Evolutionary conservation across 2,113 vertebrate species (phyloP), one percentile per base, ranked within the genome.

Genomic region (Hydrochoerus hydrochaeris): DNA sequence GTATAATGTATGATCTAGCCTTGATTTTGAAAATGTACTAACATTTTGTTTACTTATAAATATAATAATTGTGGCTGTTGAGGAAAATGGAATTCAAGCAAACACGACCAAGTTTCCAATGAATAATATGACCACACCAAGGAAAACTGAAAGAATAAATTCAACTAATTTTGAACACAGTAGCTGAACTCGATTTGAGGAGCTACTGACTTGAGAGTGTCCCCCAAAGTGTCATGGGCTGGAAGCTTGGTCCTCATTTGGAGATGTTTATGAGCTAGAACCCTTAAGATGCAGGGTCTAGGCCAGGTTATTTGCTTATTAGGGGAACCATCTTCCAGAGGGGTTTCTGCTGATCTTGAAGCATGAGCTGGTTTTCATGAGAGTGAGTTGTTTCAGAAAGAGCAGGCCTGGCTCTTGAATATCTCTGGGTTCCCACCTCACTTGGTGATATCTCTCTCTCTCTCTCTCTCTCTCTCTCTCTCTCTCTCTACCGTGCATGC

Each of bases 31-130:
- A 90, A 89, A 85, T 82, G n/a, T 77, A 38, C 63, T 89, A 73
- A 54, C 93, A 30, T 81, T 86, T 80, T 58, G 9, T 62, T 87
- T 81, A 75, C 32, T 77, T 87, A 58, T 80, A 49, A 73, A 57
- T 58, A 20, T 35, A 82, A 20, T 35, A 82, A 75, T 7, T 38
- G 26, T 87, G 44, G 17, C 35, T 38, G n/a, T 54, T 63, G 54
- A 94, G 71, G 52, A 62, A 82, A 96, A 86, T 1, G 87, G 52
- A 91, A 95, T 28, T 87, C 26, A 60, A 91, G 69, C 24, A 69
- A 62, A 77, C 69, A 78, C n/a, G 85, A 54, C 35, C 32, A 1
- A 12, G 41, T 83, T 77, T 95, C 17, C 67, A 84, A 60, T 35
- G 32, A 85, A 77, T 35, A 91, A 87, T 63, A 46, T 57, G 77